phyloP scores from a whole-genome alignment of 2,113 vertebrate genomes.

The Cariama cristata region DNA sequence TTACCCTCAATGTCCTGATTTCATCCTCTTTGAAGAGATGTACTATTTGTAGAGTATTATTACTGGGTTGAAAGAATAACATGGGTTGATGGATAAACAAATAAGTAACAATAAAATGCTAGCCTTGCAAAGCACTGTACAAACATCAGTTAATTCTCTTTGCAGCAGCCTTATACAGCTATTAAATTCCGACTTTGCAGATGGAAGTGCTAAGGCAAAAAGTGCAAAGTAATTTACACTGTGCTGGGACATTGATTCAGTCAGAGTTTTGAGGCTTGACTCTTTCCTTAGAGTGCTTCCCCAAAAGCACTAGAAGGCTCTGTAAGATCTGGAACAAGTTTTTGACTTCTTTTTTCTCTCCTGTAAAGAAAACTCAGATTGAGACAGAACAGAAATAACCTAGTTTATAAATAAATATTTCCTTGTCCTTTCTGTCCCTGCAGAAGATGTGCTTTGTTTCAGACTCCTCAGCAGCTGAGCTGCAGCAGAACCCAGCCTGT shows the following conservation, averaged over 20 bases:
- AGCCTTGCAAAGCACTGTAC: background rate
- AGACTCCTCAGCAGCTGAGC: background rate
- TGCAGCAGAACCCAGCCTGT: background rate
- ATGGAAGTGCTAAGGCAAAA: background rate
- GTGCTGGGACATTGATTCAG: background rate
- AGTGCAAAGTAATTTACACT: background rate
- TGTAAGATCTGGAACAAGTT: background rate
- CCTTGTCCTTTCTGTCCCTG: background rate
- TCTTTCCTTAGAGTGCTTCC: background rate
- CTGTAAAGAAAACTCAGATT: background rate
- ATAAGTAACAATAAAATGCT: constrained; percentile 7
- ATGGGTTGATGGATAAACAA: constrained; percentile 34
- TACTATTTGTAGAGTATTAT: constrained; percentile 11
- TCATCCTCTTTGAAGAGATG: background rate
- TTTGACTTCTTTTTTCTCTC: background rate
- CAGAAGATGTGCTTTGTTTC: background rate
- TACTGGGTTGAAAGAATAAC: background rate
- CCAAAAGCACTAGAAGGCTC: background rate
- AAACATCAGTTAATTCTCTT: constrained; percentile 49
- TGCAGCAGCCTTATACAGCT: background rate
- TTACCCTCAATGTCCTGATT: background rate
- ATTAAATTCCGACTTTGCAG: background rate
- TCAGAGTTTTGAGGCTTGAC: background rate
- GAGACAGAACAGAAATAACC: background rate
- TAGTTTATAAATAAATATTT: background rate